Evolutionary conservation across 2,888 invertebrate genomes (phyloP).

Genomic region (Pollenia angustigena): DNA sequence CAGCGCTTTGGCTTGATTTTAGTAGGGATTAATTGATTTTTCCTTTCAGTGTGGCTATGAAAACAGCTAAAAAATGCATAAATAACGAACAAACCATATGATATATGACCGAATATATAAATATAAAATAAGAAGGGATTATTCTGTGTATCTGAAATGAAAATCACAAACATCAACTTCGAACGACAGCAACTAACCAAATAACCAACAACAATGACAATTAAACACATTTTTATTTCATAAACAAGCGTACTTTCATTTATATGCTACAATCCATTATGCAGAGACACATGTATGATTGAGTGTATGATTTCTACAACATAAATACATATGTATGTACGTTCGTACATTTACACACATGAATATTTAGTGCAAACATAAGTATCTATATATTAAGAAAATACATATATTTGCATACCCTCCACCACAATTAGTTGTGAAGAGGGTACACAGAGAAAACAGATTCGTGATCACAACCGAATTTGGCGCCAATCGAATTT

Average conservation of each 20-base stretch:
- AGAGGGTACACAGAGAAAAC: no score
- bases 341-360: neutral
- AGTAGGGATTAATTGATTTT: no score
- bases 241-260: slow-evolving; percentile 31
- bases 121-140: slow-evolving; percentile 21
- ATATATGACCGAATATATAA: slow-evolving; percentile 3
- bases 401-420: no score
- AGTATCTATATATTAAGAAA: no score
- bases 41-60: no score
- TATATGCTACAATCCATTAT: slow-evolving; percentile 18
- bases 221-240: slow-evolving; percentile 55
- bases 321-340: neutral
- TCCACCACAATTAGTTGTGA: no score
- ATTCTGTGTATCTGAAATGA: slow-evolving; percentile 51
- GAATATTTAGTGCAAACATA: no score
- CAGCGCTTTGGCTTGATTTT: no score
- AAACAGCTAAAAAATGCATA: slow-evolving; percentile 45
- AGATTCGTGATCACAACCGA: no score
- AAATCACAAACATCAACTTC: slow-evolving; percentile 59
- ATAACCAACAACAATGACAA: slow-evolving; percentile 45
- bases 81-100: slow-evolving; percentile 48
- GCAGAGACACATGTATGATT: neutral
- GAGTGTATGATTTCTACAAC: neutral
- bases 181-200: slow-evolving; percentile 42
- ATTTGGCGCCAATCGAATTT: no score